Evolutionary conservation across 1,140 invertebrate species (phyloP).

Genomic region (Brachionus rubens): DNA sequence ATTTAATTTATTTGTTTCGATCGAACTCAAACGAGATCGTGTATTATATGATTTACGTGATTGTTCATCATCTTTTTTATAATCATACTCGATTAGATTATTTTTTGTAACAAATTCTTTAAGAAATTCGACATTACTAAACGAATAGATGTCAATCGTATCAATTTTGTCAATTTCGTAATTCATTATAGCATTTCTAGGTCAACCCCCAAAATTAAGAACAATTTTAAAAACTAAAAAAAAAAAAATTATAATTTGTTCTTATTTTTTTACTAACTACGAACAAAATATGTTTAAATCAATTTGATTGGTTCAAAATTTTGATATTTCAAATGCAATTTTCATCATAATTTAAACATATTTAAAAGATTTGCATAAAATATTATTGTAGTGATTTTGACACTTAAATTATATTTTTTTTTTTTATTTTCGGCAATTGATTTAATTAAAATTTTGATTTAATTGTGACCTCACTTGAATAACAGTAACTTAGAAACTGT

Average conservation of each 20-base stretch:
- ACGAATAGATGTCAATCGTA: not conserved
- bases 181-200: conserved; percentile 29
- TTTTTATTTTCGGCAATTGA: too few relatives aligned
- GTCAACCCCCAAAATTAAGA: not conserved
- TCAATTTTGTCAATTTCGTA: conserved; percentile 35
- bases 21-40: not conserved
- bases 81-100: not conserved
- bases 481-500: too few relatives aligned
- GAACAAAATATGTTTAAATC: conserved; percentile 22
- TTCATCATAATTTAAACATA: conserved; percentile 32
- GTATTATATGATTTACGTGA: not conserved
- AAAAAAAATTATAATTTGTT: too few relatives aligned
- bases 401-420: too few relatives aligned
- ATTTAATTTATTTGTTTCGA: not conserved
- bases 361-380: too few relatives aligned
- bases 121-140: not conserved
- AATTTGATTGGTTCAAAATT: conserved; percentile 15
- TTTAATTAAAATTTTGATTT: too few relatives aligned
- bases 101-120: not conserved
- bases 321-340: conserved; percentile 24
- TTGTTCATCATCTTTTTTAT: not conserved
- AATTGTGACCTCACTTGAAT: too few relatives aligned
- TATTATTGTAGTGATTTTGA: too few relatives aligned
- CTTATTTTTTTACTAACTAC: too few relatives aligned
- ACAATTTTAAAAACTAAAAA: not conserved